Conservation (phyloP, 2,888 invertebrate genomes). For the Ophioninae sp. region DNA sequence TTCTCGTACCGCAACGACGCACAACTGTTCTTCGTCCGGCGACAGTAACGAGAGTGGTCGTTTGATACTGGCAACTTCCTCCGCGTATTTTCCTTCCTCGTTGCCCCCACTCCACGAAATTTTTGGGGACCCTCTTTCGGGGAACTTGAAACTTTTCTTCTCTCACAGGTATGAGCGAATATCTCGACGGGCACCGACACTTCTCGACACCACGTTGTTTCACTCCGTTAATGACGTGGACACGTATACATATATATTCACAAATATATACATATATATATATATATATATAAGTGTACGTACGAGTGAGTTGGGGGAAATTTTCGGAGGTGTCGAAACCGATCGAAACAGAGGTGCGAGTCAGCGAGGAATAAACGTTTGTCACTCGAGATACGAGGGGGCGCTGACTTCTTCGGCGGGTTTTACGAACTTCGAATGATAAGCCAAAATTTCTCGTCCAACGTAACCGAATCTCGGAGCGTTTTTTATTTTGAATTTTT, state of each 20-base stretch:
- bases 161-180: conserved; percentile 31
- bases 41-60: conserved; percentile 66
- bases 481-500: neutral
- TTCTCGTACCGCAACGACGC: conserved; percentile 15
- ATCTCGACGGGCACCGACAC: conserved; percentile 9
- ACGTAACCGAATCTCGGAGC: conserved; percentile 42
- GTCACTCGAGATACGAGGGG: neutral
- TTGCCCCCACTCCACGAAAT: conserved; percentile 45
- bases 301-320: neutral
- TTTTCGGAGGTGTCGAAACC: neutral
- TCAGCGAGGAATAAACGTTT: neutral
- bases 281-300: neutral
- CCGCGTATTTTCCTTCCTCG: conserved; percentile 67
- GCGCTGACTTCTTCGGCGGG: conserved; percentile 29
- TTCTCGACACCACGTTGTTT: neutral
- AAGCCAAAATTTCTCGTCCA: conserved; percentile 30
- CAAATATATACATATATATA: neutral
- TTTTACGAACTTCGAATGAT: conserved; percentile 14
- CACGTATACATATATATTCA: neutral
- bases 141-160: conserved; percentile 20
- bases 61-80: conserved; percentile 62
- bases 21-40: conserved; percentile 60
- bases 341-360: neutral
- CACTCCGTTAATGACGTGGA: neutral
- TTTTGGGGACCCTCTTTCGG: conserved; percentile 24